These are phyloP conservation scores for Pterois miles DNA, from an alignment of 2,797 vertebrate species.

Conservation along the genomic window DNA sequence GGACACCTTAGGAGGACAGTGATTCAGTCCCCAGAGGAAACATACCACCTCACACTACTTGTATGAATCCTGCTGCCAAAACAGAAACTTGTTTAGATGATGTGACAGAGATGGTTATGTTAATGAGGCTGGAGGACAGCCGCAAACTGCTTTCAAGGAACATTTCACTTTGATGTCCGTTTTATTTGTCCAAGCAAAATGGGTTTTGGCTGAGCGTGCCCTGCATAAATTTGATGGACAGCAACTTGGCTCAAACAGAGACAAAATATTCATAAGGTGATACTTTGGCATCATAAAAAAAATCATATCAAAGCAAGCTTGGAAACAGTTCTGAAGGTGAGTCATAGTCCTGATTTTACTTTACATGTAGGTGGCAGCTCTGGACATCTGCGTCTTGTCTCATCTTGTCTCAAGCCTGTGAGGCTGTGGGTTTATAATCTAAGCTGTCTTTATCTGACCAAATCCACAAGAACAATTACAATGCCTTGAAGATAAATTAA, in stretches of 20 bases:
- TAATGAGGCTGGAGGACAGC: conserved; percentile 25
- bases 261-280: conserved; percentile 6
- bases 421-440: neutral
- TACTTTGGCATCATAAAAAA: neutral
- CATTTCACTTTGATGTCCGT: conserved; percentile 16
- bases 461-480: conserved; percentile 2
- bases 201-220: neutral
- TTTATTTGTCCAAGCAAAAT: conserved; percentile 23
- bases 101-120: conserved; percentile 4
- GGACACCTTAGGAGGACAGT: conserved; percentile 7
- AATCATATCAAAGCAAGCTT: neutral
- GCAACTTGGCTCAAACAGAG: neutral
- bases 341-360: conserved; percentile 11
- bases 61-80: conserved; percentile 4
- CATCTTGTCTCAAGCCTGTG: neutral
- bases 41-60: conserved; percentile 2
- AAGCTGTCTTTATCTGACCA: neutral
- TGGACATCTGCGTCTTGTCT: neutral
- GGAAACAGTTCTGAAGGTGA: neutral
- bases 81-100: conserved; percentile 27
- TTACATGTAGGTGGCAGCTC: neutral
- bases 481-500: conserved; percentile 1
- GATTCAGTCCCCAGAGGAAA: neutral
- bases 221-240: conserved; percentile 16
- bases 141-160: conserved; percentile 14